A percentile compares a stretch with the other conserved stretches of the same genome.
Evolutionary conservation across 1,140 invertebrate species (phyloP).

Genomic region (Euschistus heros): DNA sequence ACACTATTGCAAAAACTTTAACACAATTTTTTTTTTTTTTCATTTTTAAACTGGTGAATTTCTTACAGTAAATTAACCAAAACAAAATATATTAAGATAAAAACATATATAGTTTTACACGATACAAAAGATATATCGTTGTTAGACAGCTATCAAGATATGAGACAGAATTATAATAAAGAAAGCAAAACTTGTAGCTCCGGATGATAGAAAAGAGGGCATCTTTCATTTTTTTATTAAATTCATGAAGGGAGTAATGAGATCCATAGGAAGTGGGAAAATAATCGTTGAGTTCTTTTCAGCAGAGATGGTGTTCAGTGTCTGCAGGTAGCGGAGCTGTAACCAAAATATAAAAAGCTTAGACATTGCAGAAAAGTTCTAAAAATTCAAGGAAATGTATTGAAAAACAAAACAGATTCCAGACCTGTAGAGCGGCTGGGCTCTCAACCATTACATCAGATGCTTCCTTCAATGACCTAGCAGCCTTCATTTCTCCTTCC

Average conservation of each 20-base stretch:
- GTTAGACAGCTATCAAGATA: too few relatives aligned
- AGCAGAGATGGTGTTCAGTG: conserved; percentile 86
- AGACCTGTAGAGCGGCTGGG: conserved; percentile 75
- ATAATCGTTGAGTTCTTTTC: conserved; percentile 98
- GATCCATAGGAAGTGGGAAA: conserved; percentile 89
- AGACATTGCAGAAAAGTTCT: not conserved
- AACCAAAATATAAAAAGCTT: conserved; percentile 21
- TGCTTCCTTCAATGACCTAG: conserved; percentile 76
- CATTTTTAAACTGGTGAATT: too few relatives aligned
- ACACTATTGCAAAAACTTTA: too few relatives aligned
- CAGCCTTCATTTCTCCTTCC: conserved; percentile 78
- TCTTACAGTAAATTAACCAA: too few relatives aligned
- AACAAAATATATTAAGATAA: too few relatives aligned
- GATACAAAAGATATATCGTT: too few relatives aligned
- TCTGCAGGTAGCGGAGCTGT: conserved; percentile 45
- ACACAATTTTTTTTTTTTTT: too few relatives aligned
- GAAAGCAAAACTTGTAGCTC: too few relatives aligned
- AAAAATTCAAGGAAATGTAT: not conserved
- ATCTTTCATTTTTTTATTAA: conserved; percentile 29
- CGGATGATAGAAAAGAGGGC: not conserved
- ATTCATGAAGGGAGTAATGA: conserved; percentile 62
- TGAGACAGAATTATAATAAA: too few relatives aligned
- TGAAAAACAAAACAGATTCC: not conserved
- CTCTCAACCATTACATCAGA: conserved; percentile 77
- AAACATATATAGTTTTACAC: too few relatives aligned